A percentile compares a stretch with the other conserved stretches of the same genome.
These are phyloP conservation scores for Caenorhabditis doughertyi DNA, from an alignment of 2,888 invertebrate genomes.

Conservation along the genomic window DNA sequence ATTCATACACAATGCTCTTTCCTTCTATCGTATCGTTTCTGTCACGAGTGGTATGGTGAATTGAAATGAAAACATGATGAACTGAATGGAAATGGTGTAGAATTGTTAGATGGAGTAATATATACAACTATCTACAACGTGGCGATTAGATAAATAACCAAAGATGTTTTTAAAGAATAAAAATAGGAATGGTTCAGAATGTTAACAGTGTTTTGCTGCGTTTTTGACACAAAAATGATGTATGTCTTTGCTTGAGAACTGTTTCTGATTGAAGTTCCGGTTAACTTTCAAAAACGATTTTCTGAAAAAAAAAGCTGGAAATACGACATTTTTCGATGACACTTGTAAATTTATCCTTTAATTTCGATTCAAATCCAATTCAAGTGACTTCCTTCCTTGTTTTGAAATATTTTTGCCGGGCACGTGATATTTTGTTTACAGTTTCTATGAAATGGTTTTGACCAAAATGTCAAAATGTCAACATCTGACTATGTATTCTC, in stretches of 20 bases:
- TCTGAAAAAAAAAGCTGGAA: no score
- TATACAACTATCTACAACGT: slow-evolving; percentile 53
- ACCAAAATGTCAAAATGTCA: no score
- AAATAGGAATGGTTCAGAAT: background rate
- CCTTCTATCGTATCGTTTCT: slow-evolving; percentile 36
- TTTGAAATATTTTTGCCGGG: no score
- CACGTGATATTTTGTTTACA: no score
- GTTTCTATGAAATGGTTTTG: no score
- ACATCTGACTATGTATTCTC: no score
- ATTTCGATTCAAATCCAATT: no score
- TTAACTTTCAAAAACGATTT: no score
- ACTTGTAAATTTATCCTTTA: no score
- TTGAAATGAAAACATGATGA: slow-evolving; percentile 22
- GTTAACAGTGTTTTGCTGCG: background rate
- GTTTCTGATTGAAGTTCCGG: background rate
- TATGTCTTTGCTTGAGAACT: background rate
- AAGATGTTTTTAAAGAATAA: background rate
- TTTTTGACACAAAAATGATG: slow-evolving; percentile 2
- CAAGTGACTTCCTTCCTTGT: no score
- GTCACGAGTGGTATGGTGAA: slow-evolving; percentile 1
- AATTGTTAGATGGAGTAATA: slow-evolving; percentile 13
- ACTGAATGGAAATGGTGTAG: background rate
- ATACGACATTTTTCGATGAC: no score
- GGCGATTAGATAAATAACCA: slow-evolving; percentile 29
- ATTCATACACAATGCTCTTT: slow-evolving; percentile 17